These are phyloP conservation scores for Protodeltote pygarga DNA, from an alignment of 2,888 invertebrate species.

Conservation along the genomic window DNA sequence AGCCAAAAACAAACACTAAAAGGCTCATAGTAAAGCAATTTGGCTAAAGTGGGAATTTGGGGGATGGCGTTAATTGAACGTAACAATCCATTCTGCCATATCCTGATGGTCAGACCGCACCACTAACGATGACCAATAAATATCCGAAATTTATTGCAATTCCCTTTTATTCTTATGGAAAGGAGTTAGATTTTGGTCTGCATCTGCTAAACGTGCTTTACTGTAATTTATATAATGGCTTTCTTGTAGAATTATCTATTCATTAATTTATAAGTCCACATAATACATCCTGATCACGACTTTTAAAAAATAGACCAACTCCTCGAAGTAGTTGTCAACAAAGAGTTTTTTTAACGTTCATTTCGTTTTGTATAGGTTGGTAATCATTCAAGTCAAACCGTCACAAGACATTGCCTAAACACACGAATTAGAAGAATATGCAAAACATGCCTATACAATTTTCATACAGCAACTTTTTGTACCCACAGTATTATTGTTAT, in stretches of 20 bases:
- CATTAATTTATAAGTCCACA: too few relatives aligned
- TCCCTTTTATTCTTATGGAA: constrained; percentile 42
- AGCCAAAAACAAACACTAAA: constrained; percentile 25
- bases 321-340: neutral
- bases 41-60: constrained; percentile 41
- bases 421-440: constrained; percentile 11
- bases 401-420: too few relatives aligned
- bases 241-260: too few relatives aligned
- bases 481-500: constrained; percentile 2
- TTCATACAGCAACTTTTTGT: too few relatives aligned
- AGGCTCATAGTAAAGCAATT: constrained; percentile 26
- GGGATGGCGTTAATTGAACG: constrained; percentile 47
- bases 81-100: constrained; percentile 40
- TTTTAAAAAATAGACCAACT: neutral
- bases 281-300: too few relatives aligned
- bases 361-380: too few relatives aligned
- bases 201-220: constrained; percentile 7
- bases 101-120: constrained; percentile 22
- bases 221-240: constrained; percentile 5
- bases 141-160: constrained; percentile 46
- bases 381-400: constrained; percentile 8
- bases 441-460: constrained; percentile 11
- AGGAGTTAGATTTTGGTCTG: constrained; percentile 20
- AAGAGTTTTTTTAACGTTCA: too few relatives aligned
- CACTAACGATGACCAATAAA: constrained; percentile 38